A percentile compares a stretch with the other conserved stretches of the same genome.
phyloP scores from a whole-genome alignment of 64 coral and sea anemone species.

The Dendrophyllia cribrosa region DNA sequence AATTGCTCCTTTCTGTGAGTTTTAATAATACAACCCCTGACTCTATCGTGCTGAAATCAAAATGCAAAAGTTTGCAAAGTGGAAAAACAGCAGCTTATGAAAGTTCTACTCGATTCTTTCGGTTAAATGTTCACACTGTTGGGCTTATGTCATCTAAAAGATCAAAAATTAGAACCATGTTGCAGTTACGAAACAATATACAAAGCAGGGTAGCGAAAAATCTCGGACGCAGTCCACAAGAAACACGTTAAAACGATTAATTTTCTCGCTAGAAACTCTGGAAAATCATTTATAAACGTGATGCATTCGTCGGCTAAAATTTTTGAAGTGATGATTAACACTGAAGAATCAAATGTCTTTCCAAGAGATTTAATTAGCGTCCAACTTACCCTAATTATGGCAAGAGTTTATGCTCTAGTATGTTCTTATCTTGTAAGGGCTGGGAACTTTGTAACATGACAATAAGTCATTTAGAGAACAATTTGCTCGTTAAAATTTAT shows the following conservation, averaged over 20 bases:
- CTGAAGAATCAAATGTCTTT: background rate
- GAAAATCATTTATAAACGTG: background rate
- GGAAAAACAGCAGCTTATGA: no score
- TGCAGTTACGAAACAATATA: no score
- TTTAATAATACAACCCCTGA: no score
- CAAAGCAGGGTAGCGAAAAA: no score
- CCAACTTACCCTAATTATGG: conserved; percentile 8
- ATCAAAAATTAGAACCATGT: no score
- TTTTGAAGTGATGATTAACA: conserved; percentile 16
- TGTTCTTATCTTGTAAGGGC: background rate
- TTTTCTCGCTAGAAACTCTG: background rate
- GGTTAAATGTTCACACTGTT: no score
- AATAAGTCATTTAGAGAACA: background rate
- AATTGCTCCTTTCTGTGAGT: background rate
- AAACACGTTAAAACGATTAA: no score
- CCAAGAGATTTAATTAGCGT: conserved; percentile 42
- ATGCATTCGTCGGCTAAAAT: background rate
- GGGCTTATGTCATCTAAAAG: no score
- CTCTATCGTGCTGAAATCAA: no score
- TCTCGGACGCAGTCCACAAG: no score
- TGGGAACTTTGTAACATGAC: background rate
- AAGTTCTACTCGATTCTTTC: no score
- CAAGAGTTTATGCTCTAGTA: background rate
- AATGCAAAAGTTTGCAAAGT: no score
- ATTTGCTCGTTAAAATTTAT: background rate